These are phyloP conservation scores for Torymus tubicola DNA, from an alignment of 2,888 invertebrate genomes.

Conservation along the genomic window DNA sequence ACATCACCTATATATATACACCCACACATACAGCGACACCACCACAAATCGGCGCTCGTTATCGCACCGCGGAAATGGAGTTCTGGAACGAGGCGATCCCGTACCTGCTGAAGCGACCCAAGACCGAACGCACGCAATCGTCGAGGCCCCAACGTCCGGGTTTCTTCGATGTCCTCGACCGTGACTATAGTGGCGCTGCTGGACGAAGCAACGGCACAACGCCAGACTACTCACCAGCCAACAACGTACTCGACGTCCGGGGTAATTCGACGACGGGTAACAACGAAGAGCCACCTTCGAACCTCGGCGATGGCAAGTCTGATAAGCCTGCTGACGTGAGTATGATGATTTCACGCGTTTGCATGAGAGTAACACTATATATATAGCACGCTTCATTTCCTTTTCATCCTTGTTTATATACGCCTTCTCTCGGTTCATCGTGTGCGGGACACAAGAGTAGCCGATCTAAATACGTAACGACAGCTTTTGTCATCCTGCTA, in stretches of 20 bases:
- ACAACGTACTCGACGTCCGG: background rate
- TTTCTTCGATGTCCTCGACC: conserved; percentile 68
- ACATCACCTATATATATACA: too few relatives aligned
- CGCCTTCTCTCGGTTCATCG: too few relatives aligned
- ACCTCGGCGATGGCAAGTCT: conserved; percentile 32
- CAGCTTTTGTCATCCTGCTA: too few relatives aligned
- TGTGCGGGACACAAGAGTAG: too few relatives aligned
- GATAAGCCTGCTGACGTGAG: conserved; percentile 28
- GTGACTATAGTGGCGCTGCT: conserved; percentile 64
- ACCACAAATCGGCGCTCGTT: conserved; percentile 84
- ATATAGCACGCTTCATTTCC: too few relatives aligned
- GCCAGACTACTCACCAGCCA: conserved; percentile 11
- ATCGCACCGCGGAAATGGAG: conserved; percentile 86
- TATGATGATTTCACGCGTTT: background rate
- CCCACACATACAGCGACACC: conserved; percentile 82
- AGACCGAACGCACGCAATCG: conserved; percentile 57
- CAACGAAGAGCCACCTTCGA: conserved; percentile 4
- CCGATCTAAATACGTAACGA: too few relatives aligned
- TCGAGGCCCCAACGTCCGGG: conserved; percentile 66
- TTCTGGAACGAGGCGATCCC: conserved; percentile 93
- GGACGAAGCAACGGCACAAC: background rate
- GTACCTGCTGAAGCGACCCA: conserved; percentile 80
- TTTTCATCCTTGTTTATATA: too few relatives aligned
- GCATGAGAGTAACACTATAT: too few relatives aligned
- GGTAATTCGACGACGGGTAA: conserved; percentile 19